phyloP scores from a whole-genome alignment of 2,888 invertebrate genomes.

The Oasisia sp. region DNA sequence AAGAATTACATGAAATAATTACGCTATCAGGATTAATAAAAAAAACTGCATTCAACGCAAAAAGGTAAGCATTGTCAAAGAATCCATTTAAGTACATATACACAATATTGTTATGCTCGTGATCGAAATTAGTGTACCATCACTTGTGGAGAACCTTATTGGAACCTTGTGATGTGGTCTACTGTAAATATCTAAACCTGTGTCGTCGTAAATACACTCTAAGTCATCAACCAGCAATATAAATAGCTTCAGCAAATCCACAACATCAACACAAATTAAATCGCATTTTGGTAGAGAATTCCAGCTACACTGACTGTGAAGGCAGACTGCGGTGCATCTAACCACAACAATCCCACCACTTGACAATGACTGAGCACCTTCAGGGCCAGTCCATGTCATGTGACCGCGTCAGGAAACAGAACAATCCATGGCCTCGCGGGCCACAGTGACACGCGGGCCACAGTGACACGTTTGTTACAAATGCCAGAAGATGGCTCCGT shows the following conservation, averaged over 20 bases:
- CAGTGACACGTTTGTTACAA: background rate
- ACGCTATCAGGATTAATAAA: too few species aligned
- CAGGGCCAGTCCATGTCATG: background rate
- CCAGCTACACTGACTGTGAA: background rate
- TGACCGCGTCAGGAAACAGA: background rate
- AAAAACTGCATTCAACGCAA: too few species aligned
- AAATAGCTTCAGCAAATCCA: background rate
- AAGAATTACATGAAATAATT: too few species aligned
- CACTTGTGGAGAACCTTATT: background rate
- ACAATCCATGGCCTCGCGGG: background rate
- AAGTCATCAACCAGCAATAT: background rate
- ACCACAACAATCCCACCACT: background rate
- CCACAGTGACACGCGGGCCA: background rate
- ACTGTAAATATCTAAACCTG: background rate
- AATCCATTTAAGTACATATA: too few species aligned
- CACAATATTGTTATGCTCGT: background rate
- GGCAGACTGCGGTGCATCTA: background rate
- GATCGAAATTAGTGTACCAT: background rate
- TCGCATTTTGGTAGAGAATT: background rate
- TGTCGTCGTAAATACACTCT: background rate
- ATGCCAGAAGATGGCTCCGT: background rate
- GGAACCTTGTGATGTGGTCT: background rate
- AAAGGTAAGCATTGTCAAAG: too few species aligned
- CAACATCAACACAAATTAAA: background rate
- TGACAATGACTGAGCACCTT: background rate